Conservation (phyloP, 2,797 vertebrate species). For the Falco concolor region DNA sequence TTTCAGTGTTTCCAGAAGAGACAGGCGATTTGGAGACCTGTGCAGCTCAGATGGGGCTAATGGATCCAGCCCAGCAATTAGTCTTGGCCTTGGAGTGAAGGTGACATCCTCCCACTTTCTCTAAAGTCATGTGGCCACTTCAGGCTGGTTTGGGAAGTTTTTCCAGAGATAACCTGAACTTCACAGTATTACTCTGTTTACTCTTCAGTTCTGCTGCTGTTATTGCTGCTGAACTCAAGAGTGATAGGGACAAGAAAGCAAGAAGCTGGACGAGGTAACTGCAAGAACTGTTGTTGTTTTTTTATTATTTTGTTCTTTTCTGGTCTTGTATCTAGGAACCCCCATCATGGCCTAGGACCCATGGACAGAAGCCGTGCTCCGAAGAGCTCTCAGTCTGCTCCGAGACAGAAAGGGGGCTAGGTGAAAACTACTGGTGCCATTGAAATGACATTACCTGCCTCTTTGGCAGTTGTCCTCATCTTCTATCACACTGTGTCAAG, state of each 20-base stretch:
- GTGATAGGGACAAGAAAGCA: background rate
- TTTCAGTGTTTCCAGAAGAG: background rate
- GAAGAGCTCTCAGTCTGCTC: background rate
- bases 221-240: background rate
- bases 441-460: background rate
- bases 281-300: background rate
- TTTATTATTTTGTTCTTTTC: background rate
- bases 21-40: background rate
- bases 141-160: background rate
- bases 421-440: background rate
- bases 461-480: background rate
- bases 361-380: background rate
- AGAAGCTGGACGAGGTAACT: background rate
- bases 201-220: background rate
- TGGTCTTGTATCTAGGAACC: background rate
- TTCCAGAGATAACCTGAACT: background rate
- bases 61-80: background rate
- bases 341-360: background rate
- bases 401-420: background rate
- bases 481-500: background rate
- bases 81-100: background rate
- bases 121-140: background rate
- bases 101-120: background rate
- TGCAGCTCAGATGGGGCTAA: background rate
- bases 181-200: background rate